Percentiles rank a stretch among this genome's conserved stretches.
These are phyloP conservation scores for Seira sanloemensis DNA, from an alignment of 2,888 invertebrate genomes.

Conservation along the genomic window DNA sequence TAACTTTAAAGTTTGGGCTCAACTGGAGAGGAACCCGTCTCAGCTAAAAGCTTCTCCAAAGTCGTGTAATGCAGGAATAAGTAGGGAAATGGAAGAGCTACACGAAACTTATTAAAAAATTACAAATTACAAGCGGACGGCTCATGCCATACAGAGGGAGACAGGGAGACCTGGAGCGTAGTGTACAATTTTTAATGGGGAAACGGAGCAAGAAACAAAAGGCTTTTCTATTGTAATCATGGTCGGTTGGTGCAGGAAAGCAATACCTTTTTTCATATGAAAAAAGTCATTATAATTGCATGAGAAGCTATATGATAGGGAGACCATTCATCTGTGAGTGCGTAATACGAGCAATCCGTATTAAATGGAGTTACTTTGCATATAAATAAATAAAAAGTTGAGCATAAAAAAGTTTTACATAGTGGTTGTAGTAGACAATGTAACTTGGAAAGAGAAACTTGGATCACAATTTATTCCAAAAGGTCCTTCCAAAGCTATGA, in stretches of 20 bases:
- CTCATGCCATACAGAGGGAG: constrained; percentile 45
- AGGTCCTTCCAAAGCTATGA: too few species aligned
- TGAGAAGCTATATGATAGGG: background rate
- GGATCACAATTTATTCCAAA: background rate
- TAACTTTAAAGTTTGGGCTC: too few species aligned
- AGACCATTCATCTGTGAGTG: background rate
- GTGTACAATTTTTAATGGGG: constrained; percentile 57
- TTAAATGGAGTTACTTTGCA: background rate
- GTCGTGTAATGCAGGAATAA: too few species aligned
- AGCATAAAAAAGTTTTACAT: constrained; percentile 11
- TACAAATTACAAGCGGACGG: constrained; percentile 62
- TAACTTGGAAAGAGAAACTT: background rate
- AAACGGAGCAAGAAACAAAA: constrained; percentile 31
- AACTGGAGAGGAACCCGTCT: too few species aligned
- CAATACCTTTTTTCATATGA: background rate
- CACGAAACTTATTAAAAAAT: constrained; percentile 66
- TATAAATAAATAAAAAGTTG: constrained; percentile 7
- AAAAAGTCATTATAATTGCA: constrained; percentile 16
- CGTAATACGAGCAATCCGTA: background rate
- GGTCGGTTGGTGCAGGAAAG: background rate
- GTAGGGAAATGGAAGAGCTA: constrained; percentile 56
- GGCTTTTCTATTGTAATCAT: background rate
- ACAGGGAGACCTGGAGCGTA: constrained; percentile 46
- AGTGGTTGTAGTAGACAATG: too few species aligned
- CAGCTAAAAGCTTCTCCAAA: too few species aligned